Conservation (phyloP, 1,140 invertebrate species). For the Zaprionus nigranus region DNA sequence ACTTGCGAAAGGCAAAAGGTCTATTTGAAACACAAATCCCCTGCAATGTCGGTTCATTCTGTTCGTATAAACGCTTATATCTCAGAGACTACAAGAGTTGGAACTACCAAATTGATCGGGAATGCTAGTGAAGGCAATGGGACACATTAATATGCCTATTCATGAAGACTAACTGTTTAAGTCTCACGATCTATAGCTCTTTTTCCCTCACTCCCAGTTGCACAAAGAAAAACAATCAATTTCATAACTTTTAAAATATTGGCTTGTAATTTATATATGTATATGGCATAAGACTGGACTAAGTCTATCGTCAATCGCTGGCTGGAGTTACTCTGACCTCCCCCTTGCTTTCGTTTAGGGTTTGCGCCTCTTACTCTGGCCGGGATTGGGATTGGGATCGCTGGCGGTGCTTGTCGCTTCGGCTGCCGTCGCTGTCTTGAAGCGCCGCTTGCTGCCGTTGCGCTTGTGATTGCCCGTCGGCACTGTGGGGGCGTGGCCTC, state of each 20-base stretch:
- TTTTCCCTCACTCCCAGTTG: too few species aligned
- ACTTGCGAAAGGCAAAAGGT: too few species aligned
- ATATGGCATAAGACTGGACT: background rate
- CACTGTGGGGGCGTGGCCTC: constrained; percentile 2
- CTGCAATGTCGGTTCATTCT: too few species aligned
- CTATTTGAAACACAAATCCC: too few species aligned
- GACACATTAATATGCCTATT: too few species aligned
- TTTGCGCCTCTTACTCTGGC: constrained; percentile 50
- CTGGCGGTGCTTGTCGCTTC: constrained; percentile 1
- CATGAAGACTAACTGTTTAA: too few species aligned
- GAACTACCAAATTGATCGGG: too few species aligned
- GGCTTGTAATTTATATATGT: background rate
- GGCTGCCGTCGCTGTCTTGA: constrained; percentile 11
- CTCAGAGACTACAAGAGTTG: too few species aligned
- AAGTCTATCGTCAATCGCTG: background rate
- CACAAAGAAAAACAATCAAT: background rate
- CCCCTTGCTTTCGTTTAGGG: background rate
- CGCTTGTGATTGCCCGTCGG: background rate
- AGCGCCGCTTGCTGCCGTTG: constrained; percentile 36
- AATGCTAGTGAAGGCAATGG: too few species aligned
- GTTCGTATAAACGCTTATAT: too few species aligned
- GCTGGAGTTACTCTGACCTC: background rate
- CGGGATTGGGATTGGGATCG: constrained; percentile 31
- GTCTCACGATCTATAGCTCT: too few species aligned
- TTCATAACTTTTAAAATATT: background rate